Conservation (phyloP, 2,113 vertebrate genomes). For the Panurus biarmicus region DNA sequence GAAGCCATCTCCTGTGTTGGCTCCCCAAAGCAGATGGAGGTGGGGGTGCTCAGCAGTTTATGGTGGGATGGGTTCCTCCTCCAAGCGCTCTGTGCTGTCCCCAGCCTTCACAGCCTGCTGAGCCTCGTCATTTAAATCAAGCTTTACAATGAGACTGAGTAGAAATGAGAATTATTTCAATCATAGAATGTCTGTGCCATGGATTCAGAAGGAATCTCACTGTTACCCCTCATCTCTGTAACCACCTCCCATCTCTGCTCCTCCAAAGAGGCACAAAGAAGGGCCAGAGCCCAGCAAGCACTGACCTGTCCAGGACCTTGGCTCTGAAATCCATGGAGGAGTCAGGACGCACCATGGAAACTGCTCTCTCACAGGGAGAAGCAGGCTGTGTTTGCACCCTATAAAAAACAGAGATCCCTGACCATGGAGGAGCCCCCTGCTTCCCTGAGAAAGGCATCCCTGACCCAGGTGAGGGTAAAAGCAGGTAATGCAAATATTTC, state of each 20-base stretch:
- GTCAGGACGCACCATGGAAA: background rate
- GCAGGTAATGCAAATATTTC: background rate
- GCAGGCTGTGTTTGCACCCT: background rate
- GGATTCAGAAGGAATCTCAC: background rate
- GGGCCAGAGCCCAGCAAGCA: background rate
- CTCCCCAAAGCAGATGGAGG: background rate
- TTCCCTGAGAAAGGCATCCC: background rate
- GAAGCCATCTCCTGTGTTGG: background rate
- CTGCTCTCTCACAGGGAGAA: background rate
- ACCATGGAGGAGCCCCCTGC: background rate
- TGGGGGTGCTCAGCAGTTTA: background rate
- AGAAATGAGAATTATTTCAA: background rate
- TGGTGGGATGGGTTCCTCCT: background rate
- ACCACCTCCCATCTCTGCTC: background rate
- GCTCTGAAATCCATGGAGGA: background rate
- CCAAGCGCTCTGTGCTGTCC: background rate
- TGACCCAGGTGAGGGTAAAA: background rate
- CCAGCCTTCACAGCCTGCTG: background rate
- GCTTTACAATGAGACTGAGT: background rate
- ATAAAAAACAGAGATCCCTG: background rate
- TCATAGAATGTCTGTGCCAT: background rate
- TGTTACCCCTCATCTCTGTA: background rate
- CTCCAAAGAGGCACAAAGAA: background rate
- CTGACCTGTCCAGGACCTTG: background rate
- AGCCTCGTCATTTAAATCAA: background rate